Base-by-base conservation (phyloP, 2,113 vertebrate genomes). In the Capreolus pygargus region DNA sequence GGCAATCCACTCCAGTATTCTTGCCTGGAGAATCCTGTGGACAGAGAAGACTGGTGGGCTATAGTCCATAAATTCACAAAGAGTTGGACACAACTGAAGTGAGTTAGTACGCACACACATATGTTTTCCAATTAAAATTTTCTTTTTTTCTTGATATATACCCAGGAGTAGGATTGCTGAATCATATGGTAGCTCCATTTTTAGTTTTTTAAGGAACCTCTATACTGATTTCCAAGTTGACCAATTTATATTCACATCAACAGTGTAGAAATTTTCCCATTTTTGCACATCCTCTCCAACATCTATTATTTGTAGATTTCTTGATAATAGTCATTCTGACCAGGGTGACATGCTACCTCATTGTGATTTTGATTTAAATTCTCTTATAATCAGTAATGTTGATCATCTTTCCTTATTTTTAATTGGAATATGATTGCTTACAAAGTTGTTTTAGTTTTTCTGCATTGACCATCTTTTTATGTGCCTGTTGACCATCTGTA, bases 11-110 rank as follows among this genome's bases (percentile, higher is more conserved):
- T 36, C 64, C n/a, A 70, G 33, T 70, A 70, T 36, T 36, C 64
- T 70, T 70, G n/a, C 64, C 64, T 70, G n/a, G 64, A 70, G 9
- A 36, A 70, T 36, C n/a, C 17, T 0, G 0, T 36, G n/a, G 64
- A 70, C 19, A 36, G 64, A 70, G 17, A 11, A 70, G n/a, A 10
- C 2, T 36, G 64, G n/a, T 1, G 25, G 60, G 60, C 30, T 70
- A 36, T 21, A 21, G 17, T 36, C 17, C 64, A 70, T 11, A 21
- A 9, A 67, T 17, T 36, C 0, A 0, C 17, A 19, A 67, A 36
- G 15, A 67, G n/a, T 21, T 19, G 9, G n/a, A 70, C n/a, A 21
- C n/a, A 11, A 70, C n/a, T 36, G 64, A 70, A 36, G 19, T 70
- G 64, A 36, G 9, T 36, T 36, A 70, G 17, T 36, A 70, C 0